Evolutionary conservation across 2,888 invertebrate genomes (phyloP), one percentile per base, ranked within the genome.

Genomic region (Tiliacea citrago): DNA sequence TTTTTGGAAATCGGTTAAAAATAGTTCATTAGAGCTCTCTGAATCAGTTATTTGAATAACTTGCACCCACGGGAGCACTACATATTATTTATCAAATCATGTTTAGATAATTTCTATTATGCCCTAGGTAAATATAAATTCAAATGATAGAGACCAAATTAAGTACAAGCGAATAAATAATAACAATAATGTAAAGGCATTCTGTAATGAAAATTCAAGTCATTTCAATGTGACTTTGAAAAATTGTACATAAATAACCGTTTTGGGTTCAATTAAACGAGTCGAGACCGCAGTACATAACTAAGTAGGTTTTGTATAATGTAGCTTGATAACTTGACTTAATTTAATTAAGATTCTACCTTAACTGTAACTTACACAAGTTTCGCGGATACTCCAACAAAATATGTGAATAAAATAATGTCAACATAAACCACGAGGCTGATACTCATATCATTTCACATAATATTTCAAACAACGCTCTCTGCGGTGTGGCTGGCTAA

Each of bases 381-480:
- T n/a, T 39, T 9, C 39, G 9, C 42, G 29, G 5, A 13, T 47
- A 39, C 45, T 16, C 2, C 13, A 47, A 39, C 67, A 45, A 77
- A 71, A 49, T 39, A 51, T 79, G 57, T 13, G 57, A 70, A 60
- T 78, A 82, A 71, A 78, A 82, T 66, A 75, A 57, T 74, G 72
- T 75, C 75, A 79, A 79, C 79, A 72, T 60, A 73, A 73, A 71
- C 51, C 45, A 74, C 51, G 39, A 62, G 81, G 69, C 73, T 86
- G 84, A 91, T 91, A 91, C 92, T 91, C 90, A 90, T 92, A 91
- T 91, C 84, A 91, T 90, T 91, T 90, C 88, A 86, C 84, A 90
- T 90, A 90, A 93, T 94, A 94, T 93, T 92, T 94, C 91, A 93
- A 92, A 92, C 91, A 93, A 91, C 92, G 90, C 86, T 86, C 90